phyloP scores from a whole-genome alignment of 2,888 invertebrate species.

The Nomada ferruginata region DNA sequence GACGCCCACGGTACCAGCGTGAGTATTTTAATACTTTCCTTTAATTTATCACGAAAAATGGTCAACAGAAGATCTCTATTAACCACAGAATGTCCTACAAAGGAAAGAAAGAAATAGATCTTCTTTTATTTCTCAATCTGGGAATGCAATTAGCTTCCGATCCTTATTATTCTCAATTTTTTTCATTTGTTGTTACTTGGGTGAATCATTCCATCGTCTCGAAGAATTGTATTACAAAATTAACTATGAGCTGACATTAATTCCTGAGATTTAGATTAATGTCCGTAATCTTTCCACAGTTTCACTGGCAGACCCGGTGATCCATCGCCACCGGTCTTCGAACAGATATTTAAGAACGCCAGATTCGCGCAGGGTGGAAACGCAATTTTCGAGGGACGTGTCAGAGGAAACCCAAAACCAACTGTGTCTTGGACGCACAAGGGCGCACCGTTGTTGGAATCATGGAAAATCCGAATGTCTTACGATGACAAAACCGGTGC shows the following conservation, averaged over 20 bases:
- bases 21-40: constrained; percentile 66
- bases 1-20: constrained; percentile 82
- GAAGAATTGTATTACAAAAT: too few relatives aligned
- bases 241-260: too few relatives aligned
- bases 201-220: too few relatives aligned
- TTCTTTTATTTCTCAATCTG: neutral
- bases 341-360: constrained; percentile 97
- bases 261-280: neutral
- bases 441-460: constrained; percentile 92
- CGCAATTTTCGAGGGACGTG: constrained; percentile 96
- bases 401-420: constrained; percentile 96
- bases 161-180: too few relatives aligned
- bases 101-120: neutral
- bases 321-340: constrained; percentile 96
- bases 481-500: constrained; percentile 96
- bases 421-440: constrained; percentile 96
- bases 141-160: neutral
- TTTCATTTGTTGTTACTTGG: too few relatives aligned
- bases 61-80: neutral
- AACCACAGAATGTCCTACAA: too few relatives aligned
- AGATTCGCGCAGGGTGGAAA: constrained; percentile 97
- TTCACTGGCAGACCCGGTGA: constrained; percentile 87
- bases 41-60: too few relatives aligned
- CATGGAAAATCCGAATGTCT: constrained; percentile 94
- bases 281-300: constrained; percentile 59